Conservation (phyloP, 2,797 vertebrate genomes). For the Diplodus sargus region DNA sequence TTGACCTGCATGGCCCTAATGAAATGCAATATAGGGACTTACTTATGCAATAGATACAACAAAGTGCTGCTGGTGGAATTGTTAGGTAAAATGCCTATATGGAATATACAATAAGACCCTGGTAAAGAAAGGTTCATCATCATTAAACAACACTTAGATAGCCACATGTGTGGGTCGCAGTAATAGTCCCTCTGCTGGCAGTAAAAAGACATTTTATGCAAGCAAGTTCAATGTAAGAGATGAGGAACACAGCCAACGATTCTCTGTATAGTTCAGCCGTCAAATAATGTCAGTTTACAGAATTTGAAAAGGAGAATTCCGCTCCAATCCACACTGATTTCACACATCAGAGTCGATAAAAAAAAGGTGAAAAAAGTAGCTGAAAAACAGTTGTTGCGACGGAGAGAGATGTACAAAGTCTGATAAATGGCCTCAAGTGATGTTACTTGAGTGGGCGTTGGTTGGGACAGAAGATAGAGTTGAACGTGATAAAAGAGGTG, state of each 20-base stretch:
- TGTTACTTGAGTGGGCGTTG: not conserved
- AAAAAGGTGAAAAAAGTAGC: not conserved
- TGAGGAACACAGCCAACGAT: not conserved
- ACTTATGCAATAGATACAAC: not conserved
- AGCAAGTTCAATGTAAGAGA: not conserved
- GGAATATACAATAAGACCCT: not conserved
- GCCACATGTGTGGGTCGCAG: not conserved
- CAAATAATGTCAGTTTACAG: not conserved
- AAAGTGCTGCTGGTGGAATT: not conserved
- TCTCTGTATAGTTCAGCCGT: not conserved
- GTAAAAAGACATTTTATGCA: not conserved
- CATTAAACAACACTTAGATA: not conserved
- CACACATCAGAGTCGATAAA: not conserved
- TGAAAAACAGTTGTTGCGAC: not conserved
- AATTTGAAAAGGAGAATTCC: not conserved
- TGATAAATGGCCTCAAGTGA: not conserved
- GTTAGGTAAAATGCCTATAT: not conserved
- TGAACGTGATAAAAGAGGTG: too few species aligned
- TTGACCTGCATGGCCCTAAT: not conserved
- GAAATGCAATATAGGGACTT: slow-evolving; percentile 4
- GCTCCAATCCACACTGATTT: not conserved
- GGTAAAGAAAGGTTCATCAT: not conserved
- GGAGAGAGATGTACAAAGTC: not conserved
- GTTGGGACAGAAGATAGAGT: not conserved
- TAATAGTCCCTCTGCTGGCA: not conserved